Evolutionary conservation across 2,113 vertebrate genomes (phyloP).

Genomic region (Zingel zingel): DNA sequence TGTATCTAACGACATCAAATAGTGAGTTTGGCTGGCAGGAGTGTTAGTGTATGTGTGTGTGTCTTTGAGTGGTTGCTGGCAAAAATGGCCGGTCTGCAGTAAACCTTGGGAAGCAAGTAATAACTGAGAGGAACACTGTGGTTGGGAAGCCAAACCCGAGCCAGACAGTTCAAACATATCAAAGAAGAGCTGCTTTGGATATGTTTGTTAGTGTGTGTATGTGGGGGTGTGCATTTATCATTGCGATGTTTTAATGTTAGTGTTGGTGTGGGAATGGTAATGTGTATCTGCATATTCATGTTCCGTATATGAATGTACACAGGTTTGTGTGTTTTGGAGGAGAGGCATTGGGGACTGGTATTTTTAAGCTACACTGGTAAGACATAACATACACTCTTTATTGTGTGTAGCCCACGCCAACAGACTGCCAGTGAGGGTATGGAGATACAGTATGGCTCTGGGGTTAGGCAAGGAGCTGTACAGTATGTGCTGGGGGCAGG

Average conservation of each 20-base stretch:
- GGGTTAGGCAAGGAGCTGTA: slow-evolving; percentile 64
- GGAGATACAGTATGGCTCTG: slow-evolving; percentile 57
- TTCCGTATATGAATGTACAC: slow-evolving; percentile 5
- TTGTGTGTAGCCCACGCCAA: slow-evolving; percentile 35
- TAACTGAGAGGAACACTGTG: slow-evolving; percentile 40
- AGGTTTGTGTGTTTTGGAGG: slow-evolving; percentile 39
- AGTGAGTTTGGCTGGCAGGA: not conserved
- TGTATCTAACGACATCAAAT: not conserved
- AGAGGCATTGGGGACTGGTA: slow-evolving; percentile 17
- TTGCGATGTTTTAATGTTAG: slow-evolving; percentile 5
- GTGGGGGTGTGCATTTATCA: not conserved
- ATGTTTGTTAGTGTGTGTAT: slow-evolving; percentile 2
- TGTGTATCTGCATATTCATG: slow-evolving; percentile 34
- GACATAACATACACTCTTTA: slow-evolving; percentile 8
- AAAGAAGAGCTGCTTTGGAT: slow-evolving; percentile 25
- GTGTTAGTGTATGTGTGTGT: slow-evolving; percentile 22
- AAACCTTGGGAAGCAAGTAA: slow-evolving; percentile 55
- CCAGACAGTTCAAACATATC: slow-evolving; percentile 33
- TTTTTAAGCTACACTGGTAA: slow-evolving; percentile 25
- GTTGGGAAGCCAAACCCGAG: slow-evolving; percentile 37
- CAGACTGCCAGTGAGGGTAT: slow-evolving; percentile 47
- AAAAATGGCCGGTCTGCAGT: slow-evolving; percentile 43
- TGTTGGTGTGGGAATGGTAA: slow-evolving; percentile 8
- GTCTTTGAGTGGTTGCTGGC: slow-evolving; percentile 24
- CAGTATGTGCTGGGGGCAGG: slow-evolving; percentile 77